These are phyloP conservation scores for Pangasius larnaudii DNA, from an alignment of 2,797 vertebrate genomes.

Conservation along the genomic window DNA sequence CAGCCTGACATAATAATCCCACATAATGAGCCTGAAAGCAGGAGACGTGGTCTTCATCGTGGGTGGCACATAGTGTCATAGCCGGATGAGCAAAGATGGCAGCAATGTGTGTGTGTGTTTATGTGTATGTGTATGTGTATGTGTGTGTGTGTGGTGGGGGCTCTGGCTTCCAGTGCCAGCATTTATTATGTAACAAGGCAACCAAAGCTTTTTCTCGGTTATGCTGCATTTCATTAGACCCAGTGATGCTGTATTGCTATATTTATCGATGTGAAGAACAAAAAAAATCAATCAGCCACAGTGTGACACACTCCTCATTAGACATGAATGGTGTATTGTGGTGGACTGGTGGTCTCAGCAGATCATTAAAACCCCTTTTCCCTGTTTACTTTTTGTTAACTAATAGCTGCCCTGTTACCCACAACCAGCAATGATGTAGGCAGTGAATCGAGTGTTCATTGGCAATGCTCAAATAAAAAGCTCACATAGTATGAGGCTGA, in stretches of 20 bases:
- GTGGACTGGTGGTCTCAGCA: constrained; percentile 65
- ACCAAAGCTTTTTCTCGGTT: constrained; percentile 67
- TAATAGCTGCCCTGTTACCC: constrained; percentile 78
- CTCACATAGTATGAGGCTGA: constrained; percentile 67
- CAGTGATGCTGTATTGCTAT: constrained; percentile 76
- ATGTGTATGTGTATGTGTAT: constrained; percentile 41
- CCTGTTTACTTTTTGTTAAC: constrained; percentile 80
- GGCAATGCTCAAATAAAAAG: constrained; percentile 65
- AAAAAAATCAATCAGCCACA: constrained; percentile 72
- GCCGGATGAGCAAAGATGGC: constrained; percentile 68
- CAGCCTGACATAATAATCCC: constrained; percentile 71
- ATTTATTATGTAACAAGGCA: constrained; percentile 72
- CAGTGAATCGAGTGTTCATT: constrained; percentile 71
- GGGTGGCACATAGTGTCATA: constrained; percentile 81
- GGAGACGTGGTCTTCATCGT: constrained; percentile 72
- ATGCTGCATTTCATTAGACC: constrained; percentile 65
- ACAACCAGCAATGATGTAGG: constrained; percentile 72
- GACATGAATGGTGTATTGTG: constrained; percentile 82
- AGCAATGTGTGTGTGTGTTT: constrained; percentile 65
- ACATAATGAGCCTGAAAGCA: constrained; percentile 77
- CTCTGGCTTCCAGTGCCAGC: constrained; percentile 73
- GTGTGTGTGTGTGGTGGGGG: constrained; percentile 51
- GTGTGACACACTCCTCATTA: constrained; percentile 83
- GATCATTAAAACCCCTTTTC: constrained; percentile 80
- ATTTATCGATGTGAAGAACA: constrained; percentile 70